These are phyloP conservation scores for Cordilura impudica DNA, from an alignment of 2,888 invertebrate species.

Conservation along the genomic window DNA sequence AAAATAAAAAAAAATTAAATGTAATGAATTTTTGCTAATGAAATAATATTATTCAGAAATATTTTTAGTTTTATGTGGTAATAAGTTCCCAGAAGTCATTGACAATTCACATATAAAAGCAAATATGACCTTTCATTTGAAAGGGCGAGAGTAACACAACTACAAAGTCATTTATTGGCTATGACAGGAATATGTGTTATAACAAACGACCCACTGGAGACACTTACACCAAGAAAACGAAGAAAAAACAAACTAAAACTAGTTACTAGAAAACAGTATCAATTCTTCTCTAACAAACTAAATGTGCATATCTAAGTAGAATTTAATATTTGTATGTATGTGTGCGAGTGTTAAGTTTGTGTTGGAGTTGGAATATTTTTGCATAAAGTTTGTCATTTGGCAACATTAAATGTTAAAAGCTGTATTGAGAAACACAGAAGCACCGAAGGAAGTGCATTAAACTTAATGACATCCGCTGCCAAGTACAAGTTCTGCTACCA, in stretches of 20 bases:
- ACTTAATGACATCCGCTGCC: conserved; percentile 67
- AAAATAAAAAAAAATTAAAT: too few relatives aligned
- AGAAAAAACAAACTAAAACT: conserved; percentile 11
- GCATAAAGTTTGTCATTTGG: conserved; percentile 63
- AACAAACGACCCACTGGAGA: conserved; percentile 57
- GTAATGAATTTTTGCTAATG: too few relatives aligned
- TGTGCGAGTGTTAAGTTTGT: conserved; percentile 22
- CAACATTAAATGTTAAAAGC: conserved; percentile 62
- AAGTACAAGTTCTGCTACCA: conserved; percentile 43
- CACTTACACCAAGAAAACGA: conserved; percentile 30
- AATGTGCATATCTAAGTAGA: conserved; percentile 52
- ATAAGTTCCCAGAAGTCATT: conserved; percentile 58
- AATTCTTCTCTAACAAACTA: conserved; percentile 46
- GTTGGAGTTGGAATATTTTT: conserved; percentile 56
- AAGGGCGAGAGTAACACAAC: not conserved
- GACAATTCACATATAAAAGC: conserved; percentile 52
- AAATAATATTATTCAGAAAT: too few relatives aligned
- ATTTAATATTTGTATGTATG: not conserved
- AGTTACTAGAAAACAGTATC: conserved; percentile 25
- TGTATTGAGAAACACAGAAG: conserved; percentile 52
- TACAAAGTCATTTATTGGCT: conserved; percentile 55
- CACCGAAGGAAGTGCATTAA: conserved; percentile 66
- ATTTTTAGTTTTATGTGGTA: conserved; percentile 44
- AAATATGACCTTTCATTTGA: conserved; percentile 31
- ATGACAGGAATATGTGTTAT: conserved; percentile 53